These are phyloP conservation scores for Tenthredo distinguenda DNA, from an alignment of 2,888 invertebrate genomes.

Conservation along the genomic window DNA sequence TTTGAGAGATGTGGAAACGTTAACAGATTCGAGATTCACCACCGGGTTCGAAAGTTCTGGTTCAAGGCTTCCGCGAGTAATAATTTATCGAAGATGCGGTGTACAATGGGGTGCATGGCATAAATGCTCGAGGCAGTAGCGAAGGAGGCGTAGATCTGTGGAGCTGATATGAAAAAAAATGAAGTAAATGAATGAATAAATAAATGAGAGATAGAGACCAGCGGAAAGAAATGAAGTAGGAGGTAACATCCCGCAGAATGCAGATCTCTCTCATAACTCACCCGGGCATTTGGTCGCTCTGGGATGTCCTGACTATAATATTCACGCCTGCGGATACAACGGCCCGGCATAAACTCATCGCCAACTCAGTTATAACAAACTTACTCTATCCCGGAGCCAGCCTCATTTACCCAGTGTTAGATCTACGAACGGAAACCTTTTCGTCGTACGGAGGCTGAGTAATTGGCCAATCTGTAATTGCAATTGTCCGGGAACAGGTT, in stretches of 20 bases:
- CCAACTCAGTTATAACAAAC: neutral
- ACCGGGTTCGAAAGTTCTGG: constrained; percentile 16
- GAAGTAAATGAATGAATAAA: constrained; percentile 38
- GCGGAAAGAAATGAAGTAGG: constrained; percentile 20
- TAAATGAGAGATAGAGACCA: constrained; percentile 19
- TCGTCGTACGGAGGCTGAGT: neutral
- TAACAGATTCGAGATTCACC: neutral
- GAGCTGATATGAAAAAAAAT: constrained; percentile 24
- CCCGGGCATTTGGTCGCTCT: constrained; percentile 57
- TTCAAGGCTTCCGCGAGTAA: constrained; percentile 32
- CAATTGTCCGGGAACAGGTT: constrained; percentile 46
- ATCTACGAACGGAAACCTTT: constrained; percentile 5
- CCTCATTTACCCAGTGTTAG: neutral
- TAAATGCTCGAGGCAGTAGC: constrained; percentile 19
- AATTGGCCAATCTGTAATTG: constrained; percentile 48
- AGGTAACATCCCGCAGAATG: constrained; percentile 59
- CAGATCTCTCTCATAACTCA: constrained; percentile 68
- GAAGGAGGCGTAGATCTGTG: constrained; percentile 15
- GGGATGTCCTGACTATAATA: constrained; percentile 22
- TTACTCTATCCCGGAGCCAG: neutral
- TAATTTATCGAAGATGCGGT: constrained; percentile 21
- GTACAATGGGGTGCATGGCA: neutral
- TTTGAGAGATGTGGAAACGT: neutral
- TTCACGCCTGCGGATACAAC: constrained; percentile 10
- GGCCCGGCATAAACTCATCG: neutral